Evolutionary conservation across 2,113 vertebrate genomes (phyloP), one percentile per base, ranked within the genome.

Genomic region (Charadrius vociferus): DNA sequence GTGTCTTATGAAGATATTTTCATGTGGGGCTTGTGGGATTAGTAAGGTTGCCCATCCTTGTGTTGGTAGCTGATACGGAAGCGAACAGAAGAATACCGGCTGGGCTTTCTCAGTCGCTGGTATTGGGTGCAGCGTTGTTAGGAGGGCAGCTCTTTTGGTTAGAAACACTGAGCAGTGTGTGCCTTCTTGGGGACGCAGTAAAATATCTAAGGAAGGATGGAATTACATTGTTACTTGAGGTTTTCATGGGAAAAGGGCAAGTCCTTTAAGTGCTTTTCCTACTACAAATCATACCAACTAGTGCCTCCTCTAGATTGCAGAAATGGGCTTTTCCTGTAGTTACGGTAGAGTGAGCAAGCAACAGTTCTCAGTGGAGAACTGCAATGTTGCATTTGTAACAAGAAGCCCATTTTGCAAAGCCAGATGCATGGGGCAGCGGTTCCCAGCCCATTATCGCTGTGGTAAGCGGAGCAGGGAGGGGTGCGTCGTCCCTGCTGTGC

Each of bases 281-380:
- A 1, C 70, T 68, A 6, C 3, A 0, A 4, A 0, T 83, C 24
- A 0, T 9, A 2, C 12, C 0, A 1, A 11, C 27, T 41, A 12
- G 6, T 18, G 47, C 49, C 58, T 56, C 23, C 49, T 75, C 10
- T 8, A 5, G 80, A 1, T 23, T 88, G 79, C 66, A 81, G 62
- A 65, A 94, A 88, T 59, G 70, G 53, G 6, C 14, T 84, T 87
- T 89, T 47, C 56, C 62, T 63, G 68, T 19, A 27, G 29, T 6
- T 36, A 14, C 5, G 1, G 73, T 15, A 59, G 39, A 56, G 86
- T 3, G 5, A 90, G 27, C 59, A 50, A 50, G 88, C 50, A 16
- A 1, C 59, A 32, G 47, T 21, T 89, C 77, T 59, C 24, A 0
- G 26, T 8, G 65, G 86, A 45, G 37, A 86, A 4, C n/a, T 49